A percentile compares a stretch with the other conserved stretches of the same genome.
These are phyloP conservation scores for Coleophora deauratella DNA, from an alignment of 2,888 invertebrate species.

Conservation along the genomic window DNA sequence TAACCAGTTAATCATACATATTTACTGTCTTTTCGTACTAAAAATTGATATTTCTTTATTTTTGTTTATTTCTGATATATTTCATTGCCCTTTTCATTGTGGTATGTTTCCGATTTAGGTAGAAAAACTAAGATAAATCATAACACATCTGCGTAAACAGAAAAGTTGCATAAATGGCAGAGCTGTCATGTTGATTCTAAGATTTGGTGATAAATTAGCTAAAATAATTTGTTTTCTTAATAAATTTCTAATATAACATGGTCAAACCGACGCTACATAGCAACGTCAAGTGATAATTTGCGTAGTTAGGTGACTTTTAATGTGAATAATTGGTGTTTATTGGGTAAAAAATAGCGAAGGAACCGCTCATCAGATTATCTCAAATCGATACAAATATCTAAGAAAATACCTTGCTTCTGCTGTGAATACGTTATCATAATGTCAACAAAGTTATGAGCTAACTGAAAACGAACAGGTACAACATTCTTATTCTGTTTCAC, in stretches of 20 bases:
- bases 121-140: no score
- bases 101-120: no score
- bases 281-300: background rate
- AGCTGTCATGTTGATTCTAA: constrained; percentile 53
- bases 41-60: no score
- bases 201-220: constrained; percentile 29
- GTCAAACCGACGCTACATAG: no score
- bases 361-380: background rate
- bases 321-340: constrained; percentile 10
- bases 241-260: no score
- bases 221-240: constrained; percentile 11
- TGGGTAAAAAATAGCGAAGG: constrained; percentile 8
- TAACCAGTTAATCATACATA: no score
- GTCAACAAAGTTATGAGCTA: constrained; percentile 61
- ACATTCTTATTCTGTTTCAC: no score
- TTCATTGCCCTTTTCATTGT: no score
- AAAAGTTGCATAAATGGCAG: constrained; percentile 51
- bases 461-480: constrained; percentile 38
- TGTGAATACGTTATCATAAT: constrained; percentile 51
- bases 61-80: no score
- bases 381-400: constrained; percentile 54
- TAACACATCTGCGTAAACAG: constrained; percentile 12
- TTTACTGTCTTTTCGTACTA: no score
- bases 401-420: constrained; percentile 45
- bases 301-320: background rate